Base-by-base conservation (phyloP, 2,113 vertebrate genomes). In the Aphelocoma coerulescens region DNA sequence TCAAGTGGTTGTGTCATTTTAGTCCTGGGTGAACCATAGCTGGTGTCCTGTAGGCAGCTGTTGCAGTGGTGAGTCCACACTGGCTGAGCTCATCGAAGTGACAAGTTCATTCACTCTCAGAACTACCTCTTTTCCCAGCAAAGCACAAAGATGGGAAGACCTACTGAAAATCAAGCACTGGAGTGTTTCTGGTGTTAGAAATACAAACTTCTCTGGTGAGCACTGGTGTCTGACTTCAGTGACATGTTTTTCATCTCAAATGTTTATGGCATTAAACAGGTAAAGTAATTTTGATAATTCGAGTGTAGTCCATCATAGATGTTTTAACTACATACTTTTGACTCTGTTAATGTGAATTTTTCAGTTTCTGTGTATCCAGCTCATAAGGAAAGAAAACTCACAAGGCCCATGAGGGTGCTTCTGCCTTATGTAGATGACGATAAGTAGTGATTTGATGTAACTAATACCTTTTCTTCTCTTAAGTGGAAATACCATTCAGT, bases 71-170 rank as follows among this genome's bases (percentile, higher is more conserved):
- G 80, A 44, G 32, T 69, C 62, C 89, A 72, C 37, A 7, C 65
- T 46, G 51, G 52, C 83, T 58, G 67, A 94, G 44, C 76, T 85
- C 11, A 16, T 90, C 28, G 0, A 84, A 95, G 89, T 68, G 77
- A 54, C 83, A 21, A 52, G 66, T 85, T 78, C 84, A n/a, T 77
- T 86, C 66, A 46, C 49, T 92, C 95, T 95, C 85, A 20, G 65
- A 93, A 89, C 98, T 98, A 97, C 97, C 97, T 98, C 97, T 97
- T 97, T 97, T 94, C 95, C 91, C 95, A 95, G 66, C 94, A 96
- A 97, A 97, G 97, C 97, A 98, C 97, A 97, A 98, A 97, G 91
- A 88, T 89, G 77, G 92, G 61, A 71, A 96, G 83, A 96, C 67
- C 77, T 92, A 52, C 95, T 86, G 88, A 92, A 93, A 89, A 57